phyloP scores from a whole-genome alignment of 2,113 vertebrate species.

The Chamaetylas fuelleborni region DNA sequence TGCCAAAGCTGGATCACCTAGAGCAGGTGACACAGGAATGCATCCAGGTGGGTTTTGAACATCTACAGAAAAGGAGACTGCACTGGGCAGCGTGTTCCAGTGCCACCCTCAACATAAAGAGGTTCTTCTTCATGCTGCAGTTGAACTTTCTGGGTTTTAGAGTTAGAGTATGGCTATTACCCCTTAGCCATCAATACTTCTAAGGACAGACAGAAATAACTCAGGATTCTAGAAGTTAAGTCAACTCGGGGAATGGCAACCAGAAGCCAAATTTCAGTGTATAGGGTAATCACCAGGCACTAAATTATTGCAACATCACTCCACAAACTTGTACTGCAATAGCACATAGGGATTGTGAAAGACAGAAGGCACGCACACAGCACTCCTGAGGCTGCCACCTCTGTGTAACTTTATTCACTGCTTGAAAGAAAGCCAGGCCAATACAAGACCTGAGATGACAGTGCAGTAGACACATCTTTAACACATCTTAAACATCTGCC shows the following conservation, averaged over 20 bases:
- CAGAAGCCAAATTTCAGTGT: not conserved
- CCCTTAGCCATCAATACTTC: not conserved
- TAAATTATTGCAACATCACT: not conserved
- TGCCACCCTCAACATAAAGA: not conserved
- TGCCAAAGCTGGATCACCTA: not conserved
- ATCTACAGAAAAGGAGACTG: not conserved
- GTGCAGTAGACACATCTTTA: too few species aligned
- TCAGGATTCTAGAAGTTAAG: not conserved
- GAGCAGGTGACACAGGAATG: not conserved
- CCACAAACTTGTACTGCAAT: not conserved
- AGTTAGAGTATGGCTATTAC: not conserved
- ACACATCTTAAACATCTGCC: not conserved
- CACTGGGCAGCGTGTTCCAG: not conserved
- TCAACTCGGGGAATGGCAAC: not conserved
- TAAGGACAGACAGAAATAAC: not conserved
- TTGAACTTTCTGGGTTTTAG: not conserved
- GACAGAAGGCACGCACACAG: accelerated
- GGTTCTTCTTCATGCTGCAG: not conserved
- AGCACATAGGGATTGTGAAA: accelerated
- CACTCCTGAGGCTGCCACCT: accelerated
- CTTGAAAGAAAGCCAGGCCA: accelerated
- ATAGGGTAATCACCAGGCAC: not conserved
- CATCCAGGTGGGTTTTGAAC: not conserved
- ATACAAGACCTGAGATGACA: accelerated
- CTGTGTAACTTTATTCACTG: accelerated